Base-by-base conservation (phyloP, 2,888 invertebrate genomes). In the Odontomyia ornata region DNA sequence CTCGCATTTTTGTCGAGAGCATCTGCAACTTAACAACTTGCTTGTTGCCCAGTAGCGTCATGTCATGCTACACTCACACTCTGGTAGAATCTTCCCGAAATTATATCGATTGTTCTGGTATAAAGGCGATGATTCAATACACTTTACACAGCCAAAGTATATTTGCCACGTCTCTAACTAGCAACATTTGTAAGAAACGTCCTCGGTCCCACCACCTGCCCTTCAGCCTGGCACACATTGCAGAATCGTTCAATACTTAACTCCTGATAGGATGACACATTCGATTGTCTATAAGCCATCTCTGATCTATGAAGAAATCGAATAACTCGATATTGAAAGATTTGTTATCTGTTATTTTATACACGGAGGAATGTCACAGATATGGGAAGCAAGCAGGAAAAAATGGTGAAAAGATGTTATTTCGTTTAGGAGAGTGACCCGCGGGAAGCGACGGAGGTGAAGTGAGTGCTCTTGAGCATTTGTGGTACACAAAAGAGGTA, bases 261-360 rank as follows among this genome's bases (percentile, higher is more conserved):
- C 60, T 57, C 57, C 27, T 73, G 73, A 57, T 73, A 36, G 73
- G 36, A 57, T 60, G 73, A 47, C 21, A 73, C 36, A 73, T 57
- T 73, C 73, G 73, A 57, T 73, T 73, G 73, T 73, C 73, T 57
- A 57, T 28, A 73, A 73, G 57, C 43, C 57, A 73, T 57, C 36
- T 25, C 23, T 57, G 36, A 73, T 73, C 23, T 73, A 73, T 73
- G 60, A 56, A 73, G 57, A 60, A 73, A 73, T 57, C 73, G 60
- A 36, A 57, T 60, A 36, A 23, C 60, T 73, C 57, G 73, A 73
- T 73, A 73, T 73, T 57, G 60, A 73, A 72, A 73, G 73, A 73
- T 73, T 73, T 73, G 73, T 73, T 73, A 60, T 73, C 73, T 73
- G 73, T 73, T 73, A 73, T 73, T 73, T 73, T 73, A 73, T 73